These are phyloP conservation scores for Sthenelais limicola DNA, from an alignment of 2,888 invertebrate genomes.

Conservation along the genomic window DNA sequence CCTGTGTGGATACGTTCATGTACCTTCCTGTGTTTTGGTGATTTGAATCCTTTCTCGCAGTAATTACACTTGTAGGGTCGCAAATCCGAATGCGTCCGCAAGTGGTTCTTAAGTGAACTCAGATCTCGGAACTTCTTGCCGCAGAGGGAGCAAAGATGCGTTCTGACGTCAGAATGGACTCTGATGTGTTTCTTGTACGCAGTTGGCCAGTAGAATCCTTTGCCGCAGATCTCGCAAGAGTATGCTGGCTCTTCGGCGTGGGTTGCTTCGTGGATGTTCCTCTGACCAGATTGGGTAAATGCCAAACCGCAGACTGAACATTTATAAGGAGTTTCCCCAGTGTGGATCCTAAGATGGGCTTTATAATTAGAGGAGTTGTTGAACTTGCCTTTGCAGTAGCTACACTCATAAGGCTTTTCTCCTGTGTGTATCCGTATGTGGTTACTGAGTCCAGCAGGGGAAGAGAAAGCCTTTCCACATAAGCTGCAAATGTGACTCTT, in stretches of 20 bases:
- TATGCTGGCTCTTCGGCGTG: slow-evolving; percentile 14
- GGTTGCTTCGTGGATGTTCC: slow-evolving; percentile 5
- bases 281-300: not conserved
- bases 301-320: slow-evolving; percentile 6
- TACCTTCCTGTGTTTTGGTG: slow-evolving; percentile 14
- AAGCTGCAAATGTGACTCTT: slow-evolving; percentile 1
- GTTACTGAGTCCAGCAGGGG: slow-evolving; percentile 6
- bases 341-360: slow-evolving; percentile 15
- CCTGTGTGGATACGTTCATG: slow-evolving; percentile 30
- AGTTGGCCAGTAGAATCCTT: slow-evolving; percentile 11
- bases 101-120: slow-evolving; percentile 5
- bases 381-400: slow-evolving; percentile 18
- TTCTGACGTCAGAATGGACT: slow-evolving; percentile 17
- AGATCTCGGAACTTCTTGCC: slow-evolving; percentile 31
- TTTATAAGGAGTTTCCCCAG: slow-evolving; percentile 23
- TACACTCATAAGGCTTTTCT: slow-evolving; percentile 13
- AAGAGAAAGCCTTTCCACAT: slow-evolving; percentile 6
- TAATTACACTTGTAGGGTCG: slow-evolving; percentile 15
- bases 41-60: slow-evolving; percentile 26
- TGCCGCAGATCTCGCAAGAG: slow-evolving; percentile 13
- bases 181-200: slow-evolving; percentile 23
- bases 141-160: slow-evolving; percentile 26
- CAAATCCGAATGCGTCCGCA: slow-evolving; percentile 9
- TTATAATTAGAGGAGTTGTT: slow-evolving; percentile 29
- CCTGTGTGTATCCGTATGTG: slow-evolving; percentile 20